Percentiles rank a stretch among this genome's conserved stretches.
These are phyloP conservation scores for Ips nitidus DNA, from an alignment of 1,140 invertebrate species.

Conservation along the genomic window DNA sequence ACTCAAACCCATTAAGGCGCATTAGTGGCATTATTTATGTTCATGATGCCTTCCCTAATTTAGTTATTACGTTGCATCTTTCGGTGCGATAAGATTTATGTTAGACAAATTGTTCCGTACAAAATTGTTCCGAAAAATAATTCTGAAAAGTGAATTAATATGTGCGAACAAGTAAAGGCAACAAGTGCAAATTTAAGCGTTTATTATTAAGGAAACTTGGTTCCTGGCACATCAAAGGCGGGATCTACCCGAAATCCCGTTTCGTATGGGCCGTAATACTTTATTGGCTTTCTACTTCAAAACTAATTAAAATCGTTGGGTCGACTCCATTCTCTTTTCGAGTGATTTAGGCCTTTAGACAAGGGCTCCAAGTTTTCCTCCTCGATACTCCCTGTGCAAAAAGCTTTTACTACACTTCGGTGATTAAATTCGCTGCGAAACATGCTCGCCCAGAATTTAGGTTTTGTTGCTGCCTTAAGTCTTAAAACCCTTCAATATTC, in stretches of 20 bases:
- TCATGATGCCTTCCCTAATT: slow-evolving; percentile 22
- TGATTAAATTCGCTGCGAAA: slow-evolving; percentile 20
- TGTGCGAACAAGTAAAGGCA: slow-evolving; percentile 1
- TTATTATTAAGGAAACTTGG: slow-evolving; percentile 2
- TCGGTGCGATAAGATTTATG: slow-evolving; percentile 10
- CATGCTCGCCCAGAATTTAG: slow-evolving; percentile 4
- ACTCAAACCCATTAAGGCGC: slow-evolving; percentile 20
- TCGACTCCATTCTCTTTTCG: slow-evolving; percentile 29
- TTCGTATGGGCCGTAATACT: slow-evolving; percentile 5
- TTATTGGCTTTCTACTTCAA: slow-evolving; percentile 27
- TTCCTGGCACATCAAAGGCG: slow-evolving; percentile 11
- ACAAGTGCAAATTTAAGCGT: slow-evolving; percentile 1
- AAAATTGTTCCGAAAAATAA: not conserved
- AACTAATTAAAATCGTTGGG: slow-evolving; percentile 30
- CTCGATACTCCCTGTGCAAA: slow-evolving; percentile 17
- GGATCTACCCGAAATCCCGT: not conserved
- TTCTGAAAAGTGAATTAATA: not conserved
- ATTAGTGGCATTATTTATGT: slow-evolving; percentile 26
- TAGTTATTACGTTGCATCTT: slow-evolving; percentile 21
- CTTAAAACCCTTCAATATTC: not conserved
- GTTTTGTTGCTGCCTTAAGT: slow-evolving; percentile 1
- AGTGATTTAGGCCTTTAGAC: slow-evolving; percentile 30
- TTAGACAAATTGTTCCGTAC: not conserved
- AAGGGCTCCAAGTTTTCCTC: slow-evolving; percentile 23
- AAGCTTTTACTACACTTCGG: slow-evolving; percentile 25